These are phyloP conservation scores for Cuniculus paca DNA, from an alignment of 2,797 vertebrate species.

Conservation along the genomic window DNA sequence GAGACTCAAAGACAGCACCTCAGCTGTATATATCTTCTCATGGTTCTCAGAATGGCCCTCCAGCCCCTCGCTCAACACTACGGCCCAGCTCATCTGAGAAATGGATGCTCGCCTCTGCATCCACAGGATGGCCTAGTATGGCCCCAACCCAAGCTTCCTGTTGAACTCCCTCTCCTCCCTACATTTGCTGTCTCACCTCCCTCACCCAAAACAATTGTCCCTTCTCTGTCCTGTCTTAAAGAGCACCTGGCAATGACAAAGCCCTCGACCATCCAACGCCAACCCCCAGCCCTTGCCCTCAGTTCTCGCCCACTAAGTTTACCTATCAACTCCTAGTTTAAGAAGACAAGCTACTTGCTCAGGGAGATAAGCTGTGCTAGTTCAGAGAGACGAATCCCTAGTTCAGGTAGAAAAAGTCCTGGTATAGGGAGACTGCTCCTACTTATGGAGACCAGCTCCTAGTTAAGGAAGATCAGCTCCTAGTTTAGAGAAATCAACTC, in stretches of 20 bases:
- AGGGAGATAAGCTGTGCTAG: neutral
- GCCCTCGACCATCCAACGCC: neutral
- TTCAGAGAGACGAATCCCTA: neutral
- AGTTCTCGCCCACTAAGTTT: neutral
- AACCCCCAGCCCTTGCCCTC: neutral
- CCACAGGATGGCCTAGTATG: neutral
- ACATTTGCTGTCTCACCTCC: neutral
- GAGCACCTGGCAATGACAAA: neutral
- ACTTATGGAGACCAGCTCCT: neutral
- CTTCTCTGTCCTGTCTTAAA: neutral
- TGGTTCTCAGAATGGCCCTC: neutral
- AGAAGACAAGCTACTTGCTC: neutral
- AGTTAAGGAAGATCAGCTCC: neutral
- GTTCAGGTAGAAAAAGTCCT: neutral
- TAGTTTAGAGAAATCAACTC: neutral
- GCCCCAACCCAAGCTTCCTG: neutral
- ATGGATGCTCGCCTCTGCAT: neutral
- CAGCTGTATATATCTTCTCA: neutral
- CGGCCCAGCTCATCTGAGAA: neutral
- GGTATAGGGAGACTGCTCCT: neutral
- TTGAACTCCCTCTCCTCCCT: neutral
- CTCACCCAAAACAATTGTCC: neutral
- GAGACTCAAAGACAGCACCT: neutral
- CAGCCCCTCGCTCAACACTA: neutral
- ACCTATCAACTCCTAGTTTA: neutral